Percentiles rank a stretch among this genome's conserved stretches.
These are phyloP conservation scores for Euura saliciscinereae DNA, from an alignment of 1,140 invertebrate species.

Conservation along the genomic window DNA sequence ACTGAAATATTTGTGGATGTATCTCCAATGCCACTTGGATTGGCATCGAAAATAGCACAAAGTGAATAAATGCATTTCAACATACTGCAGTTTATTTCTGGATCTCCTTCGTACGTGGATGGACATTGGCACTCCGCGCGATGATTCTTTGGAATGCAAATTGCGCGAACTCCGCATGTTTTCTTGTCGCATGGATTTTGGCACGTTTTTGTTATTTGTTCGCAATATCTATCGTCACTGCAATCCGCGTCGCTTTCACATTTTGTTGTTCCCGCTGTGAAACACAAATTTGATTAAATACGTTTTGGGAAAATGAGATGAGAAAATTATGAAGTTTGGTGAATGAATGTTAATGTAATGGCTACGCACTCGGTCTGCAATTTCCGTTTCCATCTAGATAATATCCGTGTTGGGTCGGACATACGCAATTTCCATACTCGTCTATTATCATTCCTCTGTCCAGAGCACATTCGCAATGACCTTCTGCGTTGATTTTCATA, in stretches of 20 bases:
- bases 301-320: slow-evolving; percentile 13
- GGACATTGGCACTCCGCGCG: slow-evolving; percentile 79
- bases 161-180: slow-evolving; percentile 76
- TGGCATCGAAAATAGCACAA: too few relatives aligned
- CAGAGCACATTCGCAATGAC: slow-evolving; percentile 80
- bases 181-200: slow-evolving; percentile 75
- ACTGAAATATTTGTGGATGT: too few relatives aligned
- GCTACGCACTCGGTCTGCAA: slow-evolving; percentile 62
- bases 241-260: slow-evolving; percentile 80
- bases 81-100: slow-evolving; percentile 72
- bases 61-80: slow-evolving; percentile 18
- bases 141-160: slow-evolving; percentile 81
- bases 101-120: slow-evolving; percentile 72
- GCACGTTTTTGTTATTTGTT: slow-evolving; percentile 70
- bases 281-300: slow-evolving; percentile 15
- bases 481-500: slow-evolving; percentile 74
- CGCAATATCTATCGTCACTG: slow-evolving; percentile 76
- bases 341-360: slow-evolving; percentile 9
- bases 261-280: slow-evolving; percentile 59
- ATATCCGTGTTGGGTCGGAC: slow-evolving; percentile 75
- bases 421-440: slow-evolving; percentile 79
- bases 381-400: slow-evolving; percentile 68
- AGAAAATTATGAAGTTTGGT: slow-evolving; percentile 10
- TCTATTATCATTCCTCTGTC: slow-evolving; percentile 77
- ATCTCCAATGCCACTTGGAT: too few relatives aligned